Conservation (phyloP, 2,113 vertebrate species). For the Himantopus leucocephalus region DNA sequence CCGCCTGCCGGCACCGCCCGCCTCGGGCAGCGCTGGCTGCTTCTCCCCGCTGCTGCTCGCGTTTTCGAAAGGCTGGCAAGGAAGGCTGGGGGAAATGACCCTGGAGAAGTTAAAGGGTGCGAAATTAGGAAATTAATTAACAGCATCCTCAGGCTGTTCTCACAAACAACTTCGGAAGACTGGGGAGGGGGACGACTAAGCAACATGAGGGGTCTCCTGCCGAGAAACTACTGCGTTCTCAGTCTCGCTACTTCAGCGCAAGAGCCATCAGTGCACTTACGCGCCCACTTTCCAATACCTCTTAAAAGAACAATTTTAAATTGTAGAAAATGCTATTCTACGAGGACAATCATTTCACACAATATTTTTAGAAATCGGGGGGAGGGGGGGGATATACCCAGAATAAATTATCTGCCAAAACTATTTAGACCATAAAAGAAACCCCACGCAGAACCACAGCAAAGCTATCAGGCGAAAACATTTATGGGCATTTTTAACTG, state of each 20-base stretch:
- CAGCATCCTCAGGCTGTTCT: not conserved
- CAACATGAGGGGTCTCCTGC: not conserved
- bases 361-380: not conserved
- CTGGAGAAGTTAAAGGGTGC: too few species aligned
- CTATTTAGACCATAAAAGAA: not conserved
- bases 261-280: not conserved
- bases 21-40: not conserved
- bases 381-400: not conserved
- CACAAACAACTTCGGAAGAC: not conserved
- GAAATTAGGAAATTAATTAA: not conserved
- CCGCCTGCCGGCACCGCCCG: not conserved
- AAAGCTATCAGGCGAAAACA: not conserved
- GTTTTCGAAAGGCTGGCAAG: accelerated
- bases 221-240: accelerated
- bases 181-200: accelerated
- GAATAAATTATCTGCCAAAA: not conserved
- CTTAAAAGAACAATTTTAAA: not conserved
- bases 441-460: not conserved
- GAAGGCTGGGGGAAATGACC: accelerated
- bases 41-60: not conserved
- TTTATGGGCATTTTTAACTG: not conserved
- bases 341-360: not conserved
- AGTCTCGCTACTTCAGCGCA: accelerated
- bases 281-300: not conserved
- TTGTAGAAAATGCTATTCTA: not conserved